A percentile compares a stretch with the other conserved stretches of the same genome.
Evolutionary conservation across 2,797 vertebrate species (phyloP).

Genomic region (Spatula versicolor): DNA sequence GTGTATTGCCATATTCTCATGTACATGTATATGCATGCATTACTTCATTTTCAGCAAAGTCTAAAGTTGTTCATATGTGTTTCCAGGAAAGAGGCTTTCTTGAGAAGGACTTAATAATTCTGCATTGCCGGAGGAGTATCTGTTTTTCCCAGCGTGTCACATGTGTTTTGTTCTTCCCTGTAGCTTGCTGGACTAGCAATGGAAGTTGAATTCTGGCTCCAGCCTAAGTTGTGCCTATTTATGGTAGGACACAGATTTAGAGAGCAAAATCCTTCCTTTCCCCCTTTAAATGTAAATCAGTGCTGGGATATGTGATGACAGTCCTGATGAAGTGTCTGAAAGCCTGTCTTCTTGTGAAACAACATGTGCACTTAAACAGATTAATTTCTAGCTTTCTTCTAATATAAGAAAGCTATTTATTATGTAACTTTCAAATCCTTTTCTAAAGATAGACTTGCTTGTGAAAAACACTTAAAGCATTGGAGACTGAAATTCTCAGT

Average conservation of each 20-base stretch:
- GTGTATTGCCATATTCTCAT: background rate
- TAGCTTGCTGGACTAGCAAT: background rate
- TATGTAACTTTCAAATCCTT: background rate
- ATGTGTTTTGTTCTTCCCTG: background rate
- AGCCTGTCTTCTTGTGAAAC: slow-evolving; percentile 9
- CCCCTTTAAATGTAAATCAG: slow-evolving; percentile 18
- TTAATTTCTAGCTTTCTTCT: slow-evolving; percentile 1
- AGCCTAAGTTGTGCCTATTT: background rate
- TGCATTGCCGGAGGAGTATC: background rate
- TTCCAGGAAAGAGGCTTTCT: background rate
- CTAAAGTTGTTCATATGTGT: background rate
- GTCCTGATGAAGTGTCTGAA: background rate
- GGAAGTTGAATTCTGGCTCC: background rate
- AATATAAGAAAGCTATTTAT: background rate
- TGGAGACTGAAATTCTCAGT: background rate
- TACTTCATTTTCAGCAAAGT: background rate
- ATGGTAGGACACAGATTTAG: background rate
- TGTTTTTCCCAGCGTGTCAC: background rate
- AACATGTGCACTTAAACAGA: background rate
- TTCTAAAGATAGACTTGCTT: background rate
- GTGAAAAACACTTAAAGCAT: background rate
- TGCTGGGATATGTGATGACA: background rate
- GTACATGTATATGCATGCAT: accelerated
- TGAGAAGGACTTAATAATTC: background rate
- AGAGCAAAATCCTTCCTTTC: background rate